Evolutionary conservation across 2,797 vertebrate genomes (phyloP).

Genomic region (Arnoldichthys spilopterus): DNA sequence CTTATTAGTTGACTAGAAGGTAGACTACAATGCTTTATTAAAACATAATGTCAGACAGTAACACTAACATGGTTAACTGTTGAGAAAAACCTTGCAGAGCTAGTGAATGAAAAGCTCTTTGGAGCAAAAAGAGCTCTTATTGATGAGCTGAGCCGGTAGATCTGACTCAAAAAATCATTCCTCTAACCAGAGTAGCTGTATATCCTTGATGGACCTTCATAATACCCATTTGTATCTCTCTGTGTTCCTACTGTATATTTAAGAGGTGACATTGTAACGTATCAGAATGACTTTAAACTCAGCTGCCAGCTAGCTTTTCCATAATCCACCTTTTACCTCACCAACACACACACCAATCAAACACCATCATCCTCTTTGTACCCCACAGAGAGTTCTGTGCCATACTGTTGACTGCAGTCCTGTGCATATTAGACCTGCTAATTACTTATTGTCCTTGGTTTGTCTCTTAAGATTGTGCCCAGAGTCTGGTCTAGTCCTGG

Average conservation of each 20-base stretch:
- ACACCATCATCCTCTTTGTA: conserved; percentile 2
- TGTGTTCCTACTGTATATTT: conserved; percentile 3
- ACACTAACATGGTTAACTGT: too few species aligned
- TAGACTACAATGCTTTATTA: too few species aligned
- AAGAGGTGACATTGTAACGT: background rate
- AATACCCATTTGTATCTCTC: background rate
- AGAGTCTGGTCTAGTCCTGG: conserved; percentile 39
- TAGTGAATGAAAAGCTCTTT: too few species aligned
- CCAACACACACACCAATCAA: background rate
- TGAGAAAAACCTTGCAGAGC: too few species aligned
- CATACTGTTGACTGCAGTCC: background rate
- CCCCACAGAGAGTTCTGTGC: background rate
- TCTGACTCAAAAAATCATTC: too few species aligned
- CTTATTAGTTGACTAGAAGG: too few species aligned
- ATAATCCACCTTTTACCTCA: background rate
- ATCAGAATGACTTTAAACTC: conserved; percentile 4
- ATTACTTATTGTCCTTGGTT: background rate
- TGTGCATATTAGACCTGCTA: background rate
- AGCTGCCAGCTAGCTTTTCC: conserved; percentile 4
- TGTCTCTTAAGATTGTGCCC: background rate
- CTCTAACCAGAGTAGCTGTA: background rate
- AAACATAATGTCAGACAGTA: too few species aligned
- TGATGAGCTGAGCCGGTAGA: too few species aligned
- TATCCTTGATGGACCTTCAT: background rate
- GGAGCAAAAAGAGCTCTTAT: too few species aligned